phyloP scores from a whole-genome alignment of 2,797 vertebrate species.

The Halcyon chelicuti region DNA sequence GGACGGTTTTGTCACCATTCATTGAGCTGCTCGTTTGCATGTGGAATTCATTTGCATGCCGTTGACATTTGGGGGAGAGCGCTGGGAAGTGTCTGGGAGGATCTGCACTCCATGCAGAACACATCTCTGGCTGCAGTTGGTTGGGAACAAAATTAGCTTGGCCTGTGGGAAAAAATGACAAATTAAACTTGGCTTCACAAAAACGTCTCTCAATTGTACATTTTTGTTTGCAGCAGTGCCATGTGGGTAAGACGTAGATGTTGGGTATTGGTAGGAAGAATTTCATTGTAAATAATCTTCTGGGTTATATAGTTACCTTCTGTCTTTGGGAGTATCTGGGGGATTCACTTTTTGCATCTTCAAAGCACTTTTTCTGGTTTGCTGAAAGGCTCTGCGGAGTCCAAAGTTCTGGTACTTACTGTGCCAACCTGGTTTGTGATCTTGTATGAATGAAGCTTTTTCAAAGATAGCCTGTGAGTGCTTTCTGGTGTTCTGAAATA shows the following conservation, averaged over 20 bases:
- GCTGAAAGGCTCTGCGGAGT: neutral
- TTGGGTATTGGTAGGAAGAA: neutral
- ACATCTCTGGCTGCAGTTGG: slow-evolving; percentile 42
- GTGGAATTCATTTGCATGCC: slow-evolving; percentile 63
- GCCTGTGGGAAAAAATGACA: slow-evolving; percentile 40
- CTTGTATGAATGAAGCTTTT: neutral
- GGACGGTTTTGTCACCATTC: neutral
- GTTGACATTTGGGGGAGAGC: slow-evolving; percentile 40
- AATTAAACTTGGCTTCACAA: slow-evolving; percentile 26
- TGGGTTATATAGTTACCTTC: neutral
- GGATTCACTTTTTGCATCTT: neutral
- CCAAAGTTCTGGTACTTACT: neutral
- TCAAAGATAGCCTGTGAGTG: neutral
- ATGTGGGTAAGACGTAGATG: neutral
- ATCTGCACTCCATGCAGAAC: slow-evolving; percentile 7
- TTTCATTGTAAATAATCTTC: neutral
- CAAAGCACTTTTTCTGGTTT: neutral
- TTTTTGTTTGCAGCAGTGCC: slow-evolving; percentile 37
- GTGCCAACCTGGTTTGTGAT: neutral
- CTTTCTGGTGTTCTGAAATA: slow-evolving; percentile 3
- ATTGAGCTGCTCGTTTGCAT: slow-evolving; percentile 60
- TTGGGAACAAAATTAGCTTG: slow-evolving; percentile 45
- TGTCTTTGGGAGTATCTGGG: neutral
- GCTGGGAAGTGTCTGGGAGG: neutral
- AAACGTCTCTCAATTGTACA: neutral